Evolutionary conservation across 2,888 invertebrate genomes (phyloP).

Genomic region (Alviniconcha strummeri): DNA sequence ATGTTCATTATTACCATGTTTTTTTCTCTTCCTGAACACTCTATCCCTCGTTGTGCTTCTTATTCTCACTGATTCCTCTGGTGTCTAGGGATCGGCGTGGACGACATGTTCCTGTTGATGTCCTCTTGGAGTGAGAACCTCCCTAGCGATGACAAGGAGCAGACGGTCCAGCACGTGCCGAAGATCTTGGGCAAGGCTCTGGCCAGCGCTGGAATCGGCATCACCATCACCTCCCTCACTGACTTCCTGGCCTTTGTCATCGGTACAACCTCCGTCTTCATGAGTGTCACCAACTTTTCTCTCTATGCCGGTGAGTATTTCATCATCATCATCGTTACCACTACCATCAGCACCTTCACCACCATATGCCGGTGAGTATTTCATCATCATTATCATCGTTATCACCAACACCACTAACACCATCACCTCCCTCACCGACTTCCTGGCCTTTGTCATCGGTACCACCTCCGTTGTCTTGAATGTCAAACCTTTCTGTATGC

Average conservation of each 20-base stretch:
- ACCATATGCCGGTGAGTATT: no score
- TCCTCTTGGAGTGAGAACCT: slow-evolving; percentile 44
- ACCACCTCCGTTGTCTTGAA: no score
- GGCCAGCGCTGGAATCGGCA: slow-evolving; percentile 55
- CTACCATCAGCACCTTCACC: no score
- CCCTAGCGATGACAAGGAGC: no score
- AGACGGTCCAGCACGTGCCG: slow-evolving; percentile 31
- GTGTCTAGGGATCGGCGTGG: slow-evolving; percentile 56
- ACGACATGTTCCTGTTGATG: slow-evolving; percentile 54
- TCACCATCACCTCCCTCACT: slow-evolving; percentile 60
- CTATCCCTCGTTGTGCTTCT: no score
- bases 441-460: slow-evolving; percentile 53
- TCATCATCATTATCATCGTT: no score
- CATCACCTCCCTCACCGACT: slow-evolving; percentile 58
- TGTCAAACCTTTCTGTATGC: no score
- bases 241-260: slow-evolving; percentile 53
- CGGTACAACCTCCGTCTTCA: slow-evolving; percentile 47
- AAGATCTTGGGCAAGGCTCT: slow-evolving; percentile 46
- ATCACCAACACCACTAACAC: slow-evolving; percentile 55
- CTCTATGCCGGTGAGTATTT: slow-evolving; percentile 55
- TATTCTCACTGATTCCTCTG: no score
- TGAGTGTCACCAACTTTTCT: slow-evolving; percentile 55
- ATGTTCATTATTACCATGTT: no score
- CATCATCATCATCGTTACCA: no score
- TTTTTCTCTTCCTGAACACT: no score